Conservation (phyloP, 2,888 invertebrate genomes). For the Odontocolon sp. region DNA sequence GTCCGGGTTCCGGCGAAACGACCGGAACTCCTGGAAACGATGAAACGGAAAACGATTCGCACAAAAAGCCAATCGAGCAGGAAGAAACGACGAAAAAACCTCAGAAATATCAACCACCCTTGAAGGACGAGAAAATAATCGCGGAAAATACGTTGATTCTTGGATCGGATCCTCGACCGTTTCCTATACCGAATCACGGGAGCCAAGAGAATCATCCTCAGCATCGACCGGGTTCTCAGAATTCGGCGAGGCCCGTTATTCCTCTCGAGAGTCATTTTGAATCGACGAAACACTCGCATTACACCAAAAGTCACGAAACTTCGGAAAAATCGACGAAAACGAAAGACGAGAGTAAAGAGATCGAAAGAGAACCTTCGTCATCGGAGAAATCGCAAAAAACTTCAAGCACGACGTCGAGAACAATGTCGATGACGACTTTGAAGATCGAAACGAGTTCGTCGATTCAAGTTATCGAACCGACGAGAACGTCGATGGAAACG, state of each 20-base stretch:
- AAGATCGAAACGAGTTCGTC: slow-evolving; percentile 77
- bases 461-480: slow-evolving; percentile 75
- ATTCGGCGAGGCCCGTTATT: slow-evolving; percentile 59
- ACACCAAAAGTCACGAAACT: slow-evolving; percentile 43
- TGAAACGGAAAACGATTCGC: slow-evolving; percentile 1
- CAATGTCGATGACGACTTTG: slow-evolving; percentile 68
- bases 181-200: slow-evolving; percentile 67
- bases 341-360: slow-evolving; percentile 23
- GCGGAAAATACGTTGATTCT: slow-evolving; percentile 72
- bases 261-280: slow-evolving; percentile 55
- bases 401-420: slow-evolving; percentile 53
- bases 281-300: background rate
- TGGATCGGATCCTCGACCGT: slow-evolving; percentile 68
- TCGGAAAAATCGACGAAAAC: slow-evolving; percentile 42
- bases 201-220: slow-evolving; percentile 61
- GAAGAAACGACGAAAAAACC: slow-evolving; percentile 54
- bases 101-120: slow-evolving; percentile 70
- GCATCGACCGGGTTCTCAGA: slow-evolving; percentile 48
- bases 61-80: background rate
- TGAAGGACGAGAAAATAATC: slow-evolving; percentile 70
- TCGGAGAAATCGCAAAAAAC: background rate
- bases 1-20: background rate
- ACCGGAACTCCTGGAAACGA: slow-evolving; percentile 1
- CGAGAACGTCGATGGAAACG: slow-evolving; percentile 62
- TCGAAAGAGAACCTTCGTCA: slow-evolving; percentile 14